Evolutionary conservation across 2,797 vertebrate genomes (phyloP), one percentile per base, ranked within the genome.

Genomic region (Pipistrellus pipistrellus): DNA sequence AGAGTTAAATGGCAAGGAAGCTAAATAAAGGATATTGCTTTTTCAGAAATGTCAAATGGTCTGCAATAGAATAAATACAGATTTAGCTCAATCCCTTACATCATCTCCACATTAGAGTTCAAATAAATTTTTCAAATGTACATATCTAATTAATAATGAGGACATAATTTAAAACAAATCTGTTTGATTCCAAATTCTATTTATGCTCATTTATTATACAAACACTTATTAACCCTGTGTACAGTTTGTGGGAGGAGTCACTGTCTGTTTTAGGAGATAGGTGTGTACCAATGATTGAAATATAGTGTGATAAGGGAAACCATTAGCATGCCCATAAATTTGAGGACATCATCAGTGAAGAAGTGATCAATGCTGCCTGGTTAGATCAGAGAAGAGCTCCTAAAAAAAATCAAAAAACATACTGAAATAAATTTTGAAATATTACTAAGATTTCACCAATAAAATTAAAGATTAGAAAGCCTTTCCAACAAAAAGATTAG

Each of bases 121-220:
- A 91, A 78, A 84, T 72, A 85, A 62, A 53, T n/a, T 41, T 82
- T 95, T 89, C 32, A 77, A 72, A 87, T 55, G 66, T 23, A 76
- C 18, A 14, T 51, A 35, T 80, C 20, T 53, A 86, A 32, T 93
- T 32, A 90, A 4, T 71, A 14, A 57, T 59, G 21, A n/a, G 3
- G 7, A 51, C 25, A 20, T 76, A 66, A 86, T 66, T 93, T 11
- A 83, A 77, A 62, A 9, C 53, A 78, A 94, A 68, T 71, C 25
- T 46, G 18, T 57, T 82, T 55, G 14, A 38, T 25, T 71, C 6
- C 64, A 86, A 80, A 44, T 85, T 51, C 30, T 53, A 51, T 69
- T 93, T 75, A 72, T 69, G 2, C 48, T 76, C 17, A 84, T 59
- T 57, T 46, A 75, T 69, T 78, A 6, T 6, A 21, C 18, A 44